These are phyloP conservation scores for Drosophila kurseongensis DNA, from an alignment of 1,140 invertebrate genomes.

Conservation along the genomic window DNA sequence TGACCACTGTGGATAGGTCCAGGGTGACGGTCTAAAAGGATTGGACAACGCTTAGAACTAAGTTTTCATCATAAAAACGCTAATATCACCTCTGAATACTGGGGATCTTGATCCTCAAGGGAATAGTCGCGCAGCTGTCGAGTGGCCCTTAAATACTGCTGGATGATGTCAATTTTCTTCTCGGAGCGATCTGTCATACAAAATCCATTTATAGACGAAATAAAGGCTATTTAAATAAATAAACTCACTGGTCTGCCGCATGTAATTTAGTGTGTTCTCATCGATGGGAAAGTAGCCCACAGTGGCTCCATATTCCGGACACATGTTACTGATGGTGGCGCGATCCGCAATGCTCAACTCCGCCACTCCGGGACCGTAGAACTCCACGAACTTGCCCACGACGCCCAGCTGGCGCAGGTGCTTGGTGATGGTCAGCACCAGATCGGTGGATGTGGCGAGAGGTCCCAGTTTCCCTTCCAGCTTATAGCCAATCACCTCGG, in stretches of 20 bases:
- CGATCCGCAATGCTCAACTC: conserved; percentile 97
- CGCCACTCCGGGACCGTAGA: conserved; percentile 96
- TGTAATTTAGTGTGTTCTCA: conserved; percentile 92
- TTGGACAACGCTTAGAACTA: background rate
- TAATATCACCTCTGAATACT: conserved; percentile 89
- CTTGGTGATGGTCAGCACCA: conserved; percentile 99
- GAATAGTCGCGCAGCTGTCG: conserved; percentile 94
- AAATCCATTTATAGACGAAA: conserved; percentile 8
- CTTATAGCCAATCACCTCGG: conserved; percentile 97
- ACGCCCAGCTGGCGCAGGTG: conserved; percentile 97
- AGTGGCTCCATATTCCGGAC: conserved; percentile 98
- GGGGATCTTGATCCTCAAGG: conserved; percentile 91
- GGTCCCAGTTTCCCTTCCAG: conserved; percentile 92
- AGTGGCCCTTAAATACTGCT: conserved; percentile 92
- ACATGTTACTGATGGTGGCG: conserved; percentile 98
- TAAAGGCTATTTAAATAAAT: background rate
- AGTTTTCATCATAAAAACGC: background rate
- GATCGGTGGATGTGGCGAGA: conserved; percentile 97
- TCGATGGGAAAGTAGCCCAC: conserved; percentile 98
- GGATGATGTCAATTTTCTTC: conserved; percentile 93
- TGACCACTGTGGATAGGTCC: conserved; percentile 95
- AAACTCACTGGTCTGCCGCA: conserved; percentile 93
- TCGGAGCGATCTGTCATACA: conserved; percentile 90
- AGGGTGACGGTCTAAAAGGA: conserved; percentile 90
- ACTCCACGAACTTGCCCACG: conserved; percentile 99